Percentiles rank a stretch among this genome's conserved stretches.
These are phyloP conservation scores for Heliconius aoede DNA, from an alignment of 2,888 invertebrate genomes.

Conservation along the genomic window DNA sequence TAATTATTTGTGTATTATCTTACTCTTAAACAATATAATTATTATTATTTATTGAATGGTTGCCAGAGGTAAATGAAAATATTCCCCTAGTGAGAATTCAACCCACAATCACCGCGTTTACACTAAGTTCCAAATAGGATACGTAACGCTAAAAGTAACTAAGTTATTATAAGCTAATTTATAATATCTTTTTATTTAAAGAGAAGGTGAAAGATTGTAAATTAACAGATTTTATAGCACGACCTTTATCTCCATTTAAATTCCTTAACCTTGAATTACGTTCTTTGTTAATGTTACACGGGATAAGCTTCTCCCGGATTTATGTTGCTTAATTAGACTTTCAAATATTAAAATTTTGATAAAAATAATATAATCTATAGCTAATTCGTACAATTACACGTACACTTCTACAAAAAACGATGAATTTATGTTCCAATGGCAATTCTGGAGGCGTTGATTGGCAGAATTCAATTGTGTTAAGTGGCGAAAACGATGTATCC, in stretches of 20 bases:
- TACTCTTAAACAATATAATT: too few relatives aligned
- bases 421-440: too few relatives aligned
- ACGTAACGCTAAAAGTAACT: background rate
- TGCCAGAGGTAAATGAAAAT: too few relatives aligned
- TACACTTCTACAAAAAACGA: too few relatives aligned
- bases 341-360: background rate
- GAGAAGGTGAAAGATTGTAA: constrained; percentile 27
- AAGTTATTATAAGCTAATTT: background rate
- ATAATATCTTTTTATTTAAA: constrained; percentile 14
- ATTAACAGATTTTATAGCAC: constrained; percentile 34
- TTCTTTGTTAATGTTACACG: constrained; percentile 36
- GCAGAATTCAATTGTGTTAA: too few relatives aligned
- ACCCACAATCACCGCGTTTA: too few relatives aligned
- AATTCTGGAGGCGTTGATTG: too few relatives aligned
- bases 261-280: constrained; percentile 38
- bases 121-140: too few relatives aligned
- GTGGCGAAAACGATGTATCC: too few relatives aligned
- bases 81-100: too few relatives aligned
- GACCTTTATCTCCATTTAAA: constrained; percentile 41
- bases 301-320: constrained; percentile 28
- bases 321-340: constrained; percentile 24
- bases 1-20: too few relatives aligned
- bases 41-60: background rate
- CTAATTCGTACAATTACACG: background rate
- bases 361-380: background rate